phyloP scores from a whole-genome alignment of 2,113 vertebrate genomes.

The Ctenomys sociabilis region DNA sequence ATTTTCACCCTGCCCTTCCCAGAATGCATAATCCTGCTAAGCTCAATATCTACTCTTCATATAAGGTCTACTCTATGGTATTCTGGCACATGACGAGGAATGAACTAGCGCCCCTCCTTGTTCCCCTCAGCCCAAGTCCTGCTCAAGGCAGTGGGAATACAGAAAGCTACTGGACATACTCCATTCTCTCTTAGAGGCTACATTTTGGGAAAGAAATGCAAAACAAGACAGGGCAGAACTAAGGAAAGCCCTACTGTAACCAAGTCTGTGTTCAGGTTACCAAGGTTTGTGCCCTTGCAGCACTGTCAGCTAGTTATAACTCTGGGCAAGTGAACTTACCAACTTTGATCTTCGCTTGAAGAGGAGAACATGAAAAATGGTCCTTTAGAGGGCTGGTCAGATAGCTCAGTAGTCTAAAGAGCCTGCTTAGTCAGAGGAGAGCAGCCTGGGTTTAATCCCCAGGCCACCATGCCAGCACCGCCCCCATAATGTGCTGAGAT shows the following conservation, averaged over 20 bases:
- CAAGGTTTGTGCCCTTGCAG: background rate
- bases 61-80: background rate
- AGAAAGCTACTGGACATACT: background rate
- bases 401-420: no score
- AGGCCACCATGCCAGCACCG: no score
- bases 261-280: background rate
- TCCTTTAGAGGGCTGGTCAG: no score
- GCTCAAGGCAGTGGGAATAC: background rate
- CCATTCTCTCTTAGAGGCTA: background rate
- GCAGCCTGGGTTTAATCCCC: no score
- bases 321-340: background rate
- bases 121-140: background rate
- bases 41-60: background rate
- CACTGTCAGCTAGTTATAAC: background rate
- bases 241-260: background rate
- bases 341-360: background rate
- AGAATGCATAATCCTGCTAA: background rate
- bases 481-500: no score
- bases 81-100: background rate
- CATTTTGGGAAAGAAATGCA: background rate
- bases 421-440: no score
- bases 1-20: background rate
- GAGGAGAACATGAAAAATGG: background rate
- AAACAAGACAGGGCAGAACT: background rate
- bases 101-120: accelerated